A percentile compares a stretch with the other conserved stretches of the same genome.
Evolutionary conservation across 1,140 invertebrate species (phyloP).

Genomic region (Harlomillsia oculata): DNA sequence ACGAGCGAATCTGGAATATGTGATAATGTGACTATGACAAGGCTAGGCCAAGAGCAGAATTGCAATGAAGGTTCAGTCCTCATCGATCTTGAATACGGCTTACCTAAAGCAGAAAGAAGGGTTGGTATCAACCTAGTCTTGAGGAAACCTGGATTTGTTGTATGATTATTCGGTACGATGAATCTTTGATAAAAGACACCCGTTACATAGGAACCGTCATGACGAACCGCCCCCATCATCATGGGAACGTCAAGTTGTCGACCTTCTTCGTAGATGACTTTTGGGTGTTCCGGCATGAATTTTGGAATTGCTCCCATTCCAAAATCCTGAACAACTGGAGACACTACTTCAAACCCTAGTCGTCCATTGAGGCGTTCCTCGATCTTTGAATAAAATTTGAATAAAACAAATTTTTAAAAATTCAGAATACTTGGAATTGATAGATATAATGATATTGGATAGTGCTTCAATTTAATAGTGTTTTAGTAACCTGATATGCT

Average conservation of each 20-base stretch:
- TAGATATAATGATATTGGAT: too few relatives aligned
- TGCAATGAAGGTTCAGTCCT: too few relatives aligned
- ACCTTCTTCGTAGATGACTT: slow-evolving; percentile 5
- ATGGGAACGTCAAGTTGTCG: slow-evolving; percentile 17
- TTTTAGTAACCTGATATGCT: neutral
- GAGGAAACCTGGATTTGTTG: neutral
- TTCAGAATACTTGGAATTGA: neutral
- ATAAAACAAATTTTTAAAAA: neutral
- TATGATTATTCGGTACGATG: neutral
- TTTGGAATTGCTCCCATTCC: neutral
- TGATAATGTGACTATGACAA: too few relatives aligned
- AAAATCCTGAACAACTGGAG: slow-evolving; percentile 11
- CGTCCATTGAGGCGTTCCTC: slow-evolving; percentile 1
- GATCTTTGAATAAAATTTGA: neutral
- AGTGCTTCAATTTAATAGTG: too few relatives aligned
- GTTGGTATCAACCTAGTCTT: neutral
- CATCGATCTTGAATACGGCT: too few relatives aligned
- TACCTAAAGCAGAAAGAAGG: neutral
- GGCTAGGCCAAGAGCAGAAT: too few relatives aligned
- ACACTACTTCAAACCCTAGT: slow-evolving; percentile 3
- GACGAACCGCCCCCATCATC: slow-evolving; percentile 14
- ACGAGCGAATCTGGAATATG: too few relatives aligned
- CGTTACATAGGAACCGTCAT: slow-evolving; percentile 27
- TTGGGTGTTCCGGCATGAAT: slow-evolving; percentile 4
- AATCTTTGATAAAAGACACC: slow-evolving; percentile 22